Base-by-base conservation (phyloP, 2,797 vertebrate species). In the Trachurus trachurus region DNA sequence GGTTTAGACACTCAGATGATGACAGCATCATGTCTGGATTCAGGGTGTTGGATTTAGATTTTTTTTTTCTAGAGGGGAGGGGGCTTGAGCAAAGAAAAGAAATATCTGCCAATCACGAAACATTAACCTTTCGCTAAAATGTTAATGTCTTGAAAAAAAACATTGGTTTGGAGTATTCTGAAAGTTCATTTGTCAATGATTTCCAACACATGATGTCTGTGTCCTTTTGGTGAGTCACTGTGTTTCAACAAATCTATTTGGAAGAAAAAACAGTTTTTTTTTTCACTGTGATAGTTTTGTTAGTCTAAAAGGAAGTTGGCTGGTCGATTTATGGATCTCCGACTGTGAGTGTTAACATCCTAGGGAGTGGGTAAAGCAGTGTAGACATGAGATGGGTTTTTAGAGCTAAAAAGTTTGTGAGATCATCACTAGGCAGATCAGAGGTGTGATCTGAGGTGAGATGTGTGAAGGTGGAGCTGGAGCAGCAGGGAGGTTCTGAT, bases 151-250 rank as follows among this genome's bases (percentile, higher is more conserved):
- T 65, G 87, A 73, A 83, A 81, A 87, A 65, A 78, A 56, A 53
- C 19, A 13, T 53, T 49, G 57, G 60, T 81, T 87, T 70, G 47
- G 79, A 91, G 76, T 82, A 80, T 90, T 91, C 63, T 73, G 78
- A 95, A 92, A 93, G 92, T 93, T 94, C 87, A 93, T 92, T 93
- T 93, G 87, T 93, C 89, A 87, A 21, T 85, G 81, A 87, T 90
- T 87, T 88, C 73, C 71, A 82, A 42, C 66, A 88, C 87, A 89
- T 93, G 82, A 91, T 81, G 85, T 80, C 87, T 88, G 86, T 94
- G 92, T 93, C 92, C 90, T 93, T 93, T 93, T 71, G 60, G 57
- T 87, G 90, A 91, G 88, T 88, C 89, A 84, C 74, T 70, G 12
- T 77, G 64, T 86, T 86, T 80, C 13, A 65, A 45, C 47, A 83